Base-by-base conservation (phyloP, 2,113 vertebrate genomes). In the Albula glossodonta region DNA sequence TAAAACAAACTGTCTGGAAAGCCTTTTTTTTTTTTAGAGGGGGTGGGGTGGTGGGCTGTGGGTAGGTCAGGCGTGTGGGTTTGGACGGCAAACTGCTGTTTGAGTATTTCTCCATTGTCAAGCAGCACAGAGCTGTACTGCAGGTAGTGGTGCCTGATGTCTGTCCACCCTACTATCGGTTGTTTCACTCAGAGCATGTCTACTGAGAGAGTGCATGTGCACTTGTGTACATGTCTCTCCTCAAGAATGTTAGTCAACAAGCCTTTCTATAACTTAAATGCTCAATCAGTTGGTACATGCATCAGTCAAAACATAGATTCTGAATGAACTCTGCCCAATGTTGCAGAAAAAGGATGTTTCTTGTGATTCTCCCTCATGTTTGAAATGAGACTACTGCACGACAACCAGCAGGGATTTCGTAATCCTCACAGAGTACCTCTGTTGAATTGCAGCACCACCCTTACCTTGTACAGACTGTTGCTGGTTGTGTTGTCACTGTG, bases 1-100 rank as follows among this genome's bases (percentile, higher is more conserved):
- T 74, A 31, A 31, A 74, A 74, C 70, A 74, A 74, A 74, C 70
- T 31, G n/a, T 74, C 70, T 31, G 70, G 70, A 74, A 74, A 74
- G 70, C n/a, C 25, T 31, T 63, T 56, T 6, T 56, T 11, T n/a
- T 74, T 31, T 74, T 66, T 11, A 2, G 6, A 15, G 56, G 9
- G 56, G 8, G 7, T 17, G 19, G 63, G 22, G 63, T 3, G 22
- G 3, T 70, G 17, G 5, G 31, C 31, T 41, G 31, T 41, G 31
- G 31, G 31, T 41, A 41, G 31, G 31, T 41, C 22, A 31, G 70
- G 70, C 22, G 70, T 74, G 70, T 10, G 70, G 70, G 5, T 74
- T 74, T 74, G 70, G 70, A 31, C 5, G 9, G 8, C n/a, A 74
- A 31, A 31, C 70, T 74, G 70, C 70, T 31, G 70, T 56, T 12